Base-by-base conservation (phyloP, 2,888 invertebrate genomes). In the Parasteatoda lunata region DNA sequence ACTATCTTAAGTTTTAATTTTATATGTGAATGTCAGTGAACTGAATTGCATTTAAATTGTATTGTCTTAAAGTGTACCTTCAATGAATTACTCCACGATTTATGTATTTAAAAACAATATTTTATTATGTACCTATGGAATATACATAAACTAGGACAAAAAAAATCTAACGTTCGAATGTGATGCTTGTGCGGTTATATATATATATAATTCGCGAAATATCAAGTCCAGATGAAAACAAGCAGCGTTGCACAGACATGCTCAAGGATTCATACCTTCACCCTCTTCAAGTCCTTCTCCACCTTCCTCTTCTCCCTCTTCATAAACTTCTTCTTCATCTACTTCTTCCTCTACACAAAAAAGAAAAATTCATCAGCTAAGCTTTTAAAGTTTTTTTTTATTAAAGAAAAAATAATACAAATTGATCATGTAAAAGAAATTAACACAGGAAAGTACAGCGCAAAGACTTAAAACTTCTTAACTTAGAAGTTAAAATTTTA, bases 281-380 rank as follows among this genome's bases (percentile, higher is more conserved):
- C 76, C 89, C 65, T 89, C 89, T 51, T 88, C 89, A 66, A 88
- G 89, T 15, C 88, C 90, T 45, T 88, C 90, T 47, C 88, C 90
- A 45, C 75, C 90, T 66, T 89, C 90, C 15, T 89, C 90, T 11
- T 89, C 89, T 64, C 88, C 89, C 76, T 89, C 89, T 78, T 89
- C 90, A 71, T 89, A 90, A 8, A 90, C 89, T 78, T 89, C 90
- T n/a, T 89, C 90, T n/a, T 89, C 90, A 64, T 90, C 90, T 49
- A 88, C 89, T 52, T 89, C 90, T 51, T 90, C 90, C 71, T 89
- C 89, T 88, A 52, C n/a, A 83, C 30, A 30, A 2, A 30, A 30
- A 30, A 30, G 30, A 30, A 30, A n/a, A 30, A 30, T 30, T 30
- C 30, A 30, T 30, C 30, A 30, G 30, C 30, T 30, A 30, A 30